Percentiles rank a stretch among this genome's conserved stretches.
Conservation (phyloP, 2,113 vertebrate species). For the Pseudonaja textilis region DNA sequence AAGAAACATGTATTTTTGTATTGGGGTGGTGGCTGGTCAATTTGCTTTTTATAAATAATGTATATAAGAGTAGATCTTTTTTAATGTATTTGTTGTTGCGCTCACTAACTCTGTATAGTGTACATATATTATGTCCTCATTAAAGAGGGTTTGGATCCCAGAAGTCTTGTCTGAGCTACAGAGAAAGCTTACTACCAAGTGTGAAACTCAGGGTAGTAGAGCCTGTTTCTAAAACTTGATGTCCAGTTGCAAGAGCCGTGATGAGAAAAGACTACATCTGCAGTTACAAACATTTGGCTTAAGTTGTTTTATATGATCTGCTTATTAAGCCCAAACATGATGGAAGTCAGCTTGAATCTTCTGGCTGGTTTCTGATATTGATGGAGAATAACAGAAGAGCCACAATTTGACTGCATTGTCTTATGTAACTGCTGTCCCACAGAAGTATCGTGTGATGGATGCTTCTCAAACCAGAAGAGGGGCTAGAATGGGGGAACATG, state of each 20-base stretch:
- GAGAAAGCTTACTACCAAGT: background rate
- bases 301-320: background rate
- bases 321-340: background rate
- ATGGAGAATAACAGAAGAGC: background rate
- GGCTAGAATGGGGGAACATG: background rate
- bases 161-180: background rate
- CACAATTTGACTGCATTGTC: background rate
- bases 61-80: slow-evolving; percentile 67
- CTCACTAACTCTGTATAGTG: slow-evolving; percentile 50
- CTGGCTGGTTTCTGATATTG: background rate
- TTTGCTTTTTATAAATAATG: slow-evolving; percentile 69
- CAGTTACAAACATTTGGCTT: background rate
- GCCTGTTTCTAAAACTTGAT: background rate
- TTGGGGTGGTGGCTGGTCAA: slow-evolving; percentile 53
- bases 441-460: background rate
- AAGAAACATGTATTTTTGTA: slow-evolving; percentile 62
- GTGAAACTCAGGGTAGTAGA: background rate
- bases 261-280: background rate
- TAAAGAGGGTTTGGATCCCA: background rate
- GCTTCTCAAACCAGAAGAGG: background rate
- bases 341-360: background rate
- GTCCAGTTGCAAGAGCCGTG: background rate
- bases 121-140: slow-evolving; percentile 27
- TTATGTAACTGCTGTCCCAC: background rate
- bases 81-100: slow-evolving; percentile 34